These are phyloP conservation scores for Acipenser transmontanus DNA, from an alignment of 2,797 vertebrate species.

Conservation along the genomic window DNA sequence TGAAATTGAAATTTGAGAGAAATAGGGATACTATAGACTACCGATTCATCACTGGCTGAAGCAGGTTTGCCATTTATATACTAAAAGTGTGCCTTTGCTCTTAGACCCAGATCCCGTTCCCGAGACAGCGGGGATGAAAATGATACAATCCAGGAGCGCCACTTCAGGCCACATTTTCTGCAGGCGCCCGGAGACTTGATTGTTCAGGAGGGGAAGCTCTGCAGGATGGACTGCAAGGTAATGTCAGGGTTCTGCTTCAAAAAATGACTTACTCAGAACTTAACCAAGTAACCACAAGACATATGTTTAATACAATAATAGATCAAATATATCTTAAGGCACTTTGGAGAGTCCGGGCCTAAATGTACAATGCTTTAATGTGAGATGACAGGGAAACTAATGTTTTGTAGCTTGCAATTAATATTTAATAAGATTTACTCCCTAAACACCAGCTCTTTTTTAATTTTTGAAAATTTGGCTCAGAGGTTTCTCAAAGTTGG, in stretches of 20 bases:
- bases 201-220: slow-evolving; percentile 90
- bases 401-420: neutral
- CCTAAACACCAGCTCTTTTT: too few relatives aligned
- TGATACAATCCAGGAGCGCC: slow-evolving; percentile 93
- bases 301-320: too few relatives aligned
- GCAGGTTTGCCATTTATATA: neutral
- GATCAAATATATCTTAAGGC: too few relatives aligned
- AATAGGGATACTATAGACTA: too few relatives aligned
- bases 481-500: too few relatives aligned
- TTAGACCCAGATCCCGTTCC: slow-evolving; percentile 88
- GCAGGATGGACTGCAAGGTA: slow-evolving; percentile 98
- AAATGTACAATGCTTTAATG: too few relatives aligned
- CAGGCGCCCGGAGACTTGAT: slow-evolving; percentile 95
- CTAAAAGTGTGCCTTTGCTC: neutral
- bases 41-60: too few relatives aligned
- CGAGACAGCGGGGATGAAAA: slow-evolving; percentile 94
- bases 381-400: neutral
- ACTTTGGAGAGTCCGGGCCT: too few relatives aligned
- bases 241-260: slow-evolving; percentile 16
- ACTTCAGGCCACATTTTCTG: slow-evolving; percentile 97
- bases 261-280: too few relatives aligned
- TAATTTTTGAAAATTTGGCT: too few relatives aligned
- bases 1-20: too few relatives aligned
- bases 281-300: too few relatives aligned
- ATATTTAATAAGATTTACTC: neutral